Evolutionary conservation across 2,797 vertebrate species (phyloP), one percentile per base, ranked within the genome.

Genomic region (Heliangelus exortis): DNA sequence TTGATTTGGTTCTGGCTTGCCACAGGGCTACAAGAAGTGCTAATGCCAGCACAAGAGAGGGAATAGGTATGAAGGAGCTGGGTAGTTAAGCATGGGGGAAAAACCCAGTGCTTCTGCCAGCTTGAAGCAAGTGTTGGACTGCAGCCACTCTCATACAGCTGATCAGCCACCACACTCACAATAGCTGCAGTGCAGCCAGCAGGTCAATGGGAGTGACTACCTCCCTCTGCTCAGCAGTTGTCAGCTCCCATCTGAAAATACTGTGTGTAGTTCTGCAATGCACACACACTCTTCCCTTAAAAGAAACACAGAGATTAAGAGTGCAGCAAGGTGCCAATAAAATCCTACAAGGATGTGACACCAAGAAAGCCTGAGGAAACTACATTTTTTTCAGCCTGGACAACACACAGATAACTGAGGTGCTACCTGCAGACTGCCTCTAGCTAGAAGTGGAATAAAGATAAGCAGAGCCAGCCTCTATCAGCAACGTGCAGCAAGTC

Each of bases 131-230:
- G 0, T 3, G 12, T 15, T 4, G 0, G 54, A 19, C 41, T 31
- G 51, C 1, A 58, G 54, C 47, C 11, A 1, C 54, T 22, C 31
- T 1, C 0, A 3, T 19, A 43, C 18, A 21, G 39, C 9, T 58
- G 73, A n/a, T 1, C 17, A 79, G 39, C 18, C 50, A 31, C 7
- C 13, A 2, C 36, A 9, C 41, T 29, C 59, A 45, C 6, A 0
- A 10, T 1, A 50, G 33, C 71, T 34, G 14, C 62, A 61, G 50
- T 0, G 9, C 36, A 71, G 45, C 22, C 36, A 58, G 25, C 3
- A 1, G 14, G 26, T 33, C 10, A 1, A n/a, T 0, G 7, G 19
- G 50, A 84, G 39, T 0, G 0, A 68, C n/a, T 33, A 72, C 5
- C 80, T 31, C n/a, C n/a, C 33, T 58, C 39, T 15, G 6, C 22